These are phyloP conservation scores for Eleutherodactylus coqui DNA, from an alignment of 2,797 vertebrate species.

Conservation along the genomic window DNA sequence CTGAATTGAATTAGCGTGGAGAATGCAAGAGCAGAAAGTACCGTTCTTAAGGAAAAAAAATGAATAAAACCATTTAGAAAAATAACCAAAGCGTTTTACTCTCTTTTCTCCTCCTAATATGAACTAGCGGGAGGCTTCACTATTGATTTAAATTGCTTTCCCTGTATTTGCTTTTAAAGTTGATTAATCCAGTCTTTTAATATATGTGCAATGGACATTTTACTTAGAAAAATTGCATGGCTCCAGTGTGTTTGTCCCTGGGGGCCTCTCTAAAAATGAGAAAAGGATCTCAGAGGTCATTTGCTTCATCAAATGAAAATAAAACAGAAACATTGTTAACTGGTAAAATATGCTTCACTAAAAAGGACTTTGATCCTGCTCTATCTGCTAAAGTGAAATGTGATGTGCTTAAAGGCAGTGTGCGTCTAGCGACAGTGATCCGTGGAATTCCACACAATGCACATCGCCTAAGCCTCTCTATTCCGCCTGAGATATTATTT, in stretches of 20 bases:
- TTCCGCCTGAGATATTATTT: conserved; percentile 34
- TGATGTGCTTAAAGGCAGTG: conserved; percentile 50
- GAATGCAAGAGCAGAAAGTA: not conserved
- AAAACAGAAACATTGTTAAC: conserved; percentile 60
- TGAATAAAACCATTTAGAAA: conserved; percentile 43
- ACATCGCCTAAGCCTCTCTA: conserved; percentile 14
- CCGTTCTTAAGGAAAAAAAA: conserved; percentile 2
- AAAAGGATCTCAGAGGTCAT: conserved; percentile 63
- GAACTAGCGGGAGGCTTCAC: conserved; percentile 63
- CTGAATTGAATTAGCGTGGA: conserved; percentile 21
- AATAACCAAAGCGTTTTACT: conserved; percentile 57
- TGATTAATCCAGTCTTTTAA: conserved; percentile 69
- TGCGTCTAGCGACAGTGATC: conserved; percentile 42
- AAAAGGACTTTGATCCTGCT: conserved; percentile 60
- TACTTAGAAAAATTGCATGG: conserved; percentile 64
- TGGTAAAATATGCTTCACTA: conserved; percentile 53
- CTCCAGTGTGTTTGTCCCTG: conserved; percentile 61
- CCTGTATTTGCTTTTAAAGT: conserved; percentile 66
- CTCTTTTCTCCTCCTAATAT: conserved; percentile 57
- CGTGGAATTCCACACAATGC: conserved; percentile 32
- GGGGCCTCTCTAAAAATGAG: conserved; percentile 63
- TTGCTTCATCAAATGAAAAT: conserved; percentile 56
- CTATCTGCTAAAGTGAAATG: conserved; percentile 52
- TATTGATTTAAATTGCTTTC: conserved; percentile 67
- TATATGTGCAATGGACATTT: conserved; percentile 64